Evolutionary conservation across 2,113 vertebrate species (phyloP).

Genomic region (Atherinomorus stipes): DNA sequence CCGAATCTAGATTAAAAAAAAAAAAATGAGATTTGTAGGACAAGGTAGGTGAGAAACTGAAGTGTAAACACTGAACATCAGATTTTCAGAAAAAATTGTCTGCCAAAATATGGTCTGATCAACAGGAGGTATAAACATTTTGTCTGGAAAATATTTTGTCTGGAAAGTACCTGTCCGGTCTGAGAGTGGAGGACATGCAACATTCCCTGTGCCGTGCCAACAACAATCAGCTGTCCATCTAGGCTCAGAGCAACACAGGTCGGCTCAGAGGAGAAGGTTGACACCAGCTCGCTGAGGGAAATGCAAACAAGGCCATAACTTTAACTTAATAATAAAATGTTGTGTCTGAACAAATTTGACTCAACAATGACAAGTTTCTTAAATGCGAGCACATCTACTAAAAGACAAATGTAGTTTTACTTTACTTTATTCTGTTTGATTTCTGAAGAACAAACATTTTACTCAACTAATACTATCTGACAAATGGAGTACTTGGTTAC

Average conservation of each 20-base stretch:
- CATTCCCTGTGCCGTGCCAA: constrained; percentile 84
- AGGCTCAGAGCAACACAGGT: constrained; percentile 82
- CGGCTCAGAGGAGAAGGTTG: constrained; percentile 76
- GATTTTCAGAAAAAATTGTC: background rate
- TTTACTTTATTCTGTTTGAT: too few relatives aligned
- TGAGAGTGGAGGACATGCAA: constrained; percentile 84
- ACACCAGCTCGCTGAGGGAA: constrained; percentile 74
- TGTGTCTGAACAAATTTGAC: too few relatives aligned
- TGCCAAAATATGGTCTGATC: background rate
- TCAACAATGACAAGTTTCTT: too few relatives aligned
- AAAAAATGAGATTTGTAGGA: too few relatives aligned
- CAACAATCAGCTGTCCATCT: constrained; percentile 75
- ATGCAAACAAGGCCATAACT: background rate
- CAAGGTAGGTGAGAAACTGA: too few relatives aligned
- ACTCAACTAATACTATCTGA: background rate
- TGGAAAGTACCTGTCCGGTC: constrained; percentile 85
- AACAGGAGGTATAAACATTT: too few relatives aligned
- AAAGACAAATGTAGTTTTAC: too few relatives aligned
- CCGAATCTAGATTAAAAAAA: too few relatives aligned
- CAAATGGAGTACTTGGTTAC: background rate
- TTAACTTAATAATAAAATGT: background rate
- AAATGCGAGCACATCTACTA: too few relatives aligned
- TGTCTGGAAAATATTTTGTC: background rate
- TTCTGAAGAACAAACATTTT: background rate
- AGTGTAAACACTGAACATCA: too few relatives aligned